Evolutionary conservation across 2,113 vertebrate genomes (phyloP).

Genomic region (Rhinopomastus cyanomelas): DNA sequence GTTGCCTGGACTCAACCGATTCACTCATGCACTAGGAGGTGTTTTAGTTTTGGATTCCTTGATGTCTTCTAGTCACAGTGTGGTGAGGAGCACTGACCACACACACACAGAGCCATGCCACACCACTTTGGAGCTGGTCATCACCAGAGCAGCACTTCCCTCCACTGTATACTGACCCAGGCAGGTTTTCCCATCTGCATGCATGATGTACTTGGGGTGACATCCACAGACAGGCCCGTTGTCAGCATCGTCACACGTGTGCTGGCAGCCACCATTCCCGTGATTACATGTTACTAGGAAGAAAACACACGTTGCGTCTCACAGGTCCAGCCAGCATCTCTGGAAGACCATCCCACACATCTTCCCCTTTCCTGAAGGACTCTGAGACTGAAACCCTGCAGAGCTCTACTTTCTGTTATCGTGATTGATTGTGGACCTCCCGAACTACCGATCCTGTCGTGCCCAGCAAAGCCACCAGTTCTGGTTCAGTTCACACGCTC

Average conservation of each 20-base stretch:
- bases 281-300: slow-evolving; percentile 93
- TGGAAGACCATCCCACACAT: background rate
- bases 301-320: slow-evolving; percentile 9
- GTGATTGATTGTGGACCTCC: background rate
- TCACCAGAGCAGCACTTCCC: background rate
- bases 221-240: slow-evolving; percentile 89
- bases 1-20: background rate
- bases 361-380: background rate
- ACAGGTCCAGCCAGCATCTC: slow-evolving; percentile 14
- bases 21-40: background rate
- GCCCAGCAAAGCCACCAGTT: background rate
- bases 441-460: background rate
- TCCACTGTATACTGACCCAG: slow-evolving; percentile 80
- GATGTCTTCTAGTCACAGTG: background rate
- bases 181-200: slow-evolving; percentile 87
- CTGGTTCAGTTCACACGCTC: background rate
- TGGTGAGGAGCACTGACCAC: background rate
- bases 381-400: background rate
- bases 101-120: background rate
- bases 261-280: slow-evolving; percentile 96
- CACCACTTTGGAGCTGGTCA: background rate
- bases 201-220: slow-evolving; percentile 88
- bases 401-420: background rate
- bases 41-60: background rate
- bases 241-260: slow-evolving; percentile 91